These are phyloP conservation scores for Nibea coibor DNA, from an alignment of 2,113 vertebrate species.

Conservation along the genomic window DNA sequence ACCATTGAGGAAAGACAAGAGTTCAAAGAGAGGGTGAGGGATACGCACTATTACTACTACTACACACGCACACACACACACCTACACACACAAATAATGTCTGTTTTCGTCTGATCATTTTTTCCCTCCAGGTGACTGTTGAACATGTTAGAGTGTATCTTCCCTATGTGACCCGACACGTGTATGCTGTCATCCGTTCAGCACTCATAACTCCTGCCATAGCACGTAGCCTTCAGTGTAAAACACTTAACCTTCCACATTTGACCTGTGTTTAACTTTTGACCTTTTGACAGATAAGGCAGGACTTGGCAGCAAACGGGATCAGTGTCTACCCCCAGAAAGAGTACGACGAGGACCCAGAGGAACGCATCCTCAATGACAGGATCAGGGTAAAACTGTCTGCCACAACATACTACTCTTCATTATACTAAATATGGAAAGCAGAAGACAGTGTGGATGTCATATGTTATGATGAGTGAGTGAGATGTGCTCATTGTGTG, in stretches of 20 bases:
- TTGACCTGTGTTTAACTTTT: slow-evolving; percentile 37
- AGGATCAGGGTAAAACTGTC: slow-evolving; percentile 88
- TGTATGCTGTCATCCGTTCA: neutral
- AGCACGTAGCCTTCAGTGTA: neutral
- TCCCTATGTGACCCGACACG: neutral
- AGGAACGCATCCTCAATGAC: slow-evolving; percentile 88
- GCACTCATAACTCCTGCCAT: neutral
- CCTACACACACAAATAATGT: neutral
- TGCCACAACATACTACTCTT: neutral
- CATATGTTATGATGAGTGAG: neutral
- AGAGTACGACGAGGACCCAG: slow-evolving; percentile 90
- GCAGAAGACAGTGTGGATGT: neutral
- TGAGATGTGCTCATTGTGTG: neutral
- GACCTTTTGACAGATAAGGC: slow-evolving; percentile 86
- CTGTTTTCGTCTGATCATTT: neutral
- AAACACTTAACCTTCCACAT: neutral
- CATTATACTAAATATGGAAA: neutral
- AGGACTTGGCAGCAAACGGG: slow-evolving; percentile 87
- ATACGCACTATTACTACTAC: neutral
- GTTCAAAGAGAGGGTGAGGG: slow-evolving; percentile 89
- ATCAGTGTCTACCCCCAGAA: slow-evolving; percentile 93
- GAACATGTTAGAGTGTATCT: neutral
- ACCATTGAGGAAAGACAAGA: slow-evolving; percentile 91
- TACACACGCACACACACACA: neutral
- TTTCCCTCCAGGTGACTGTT: neutral